These are phyloP conservation scores for Drosophila anceps DNA, from an alignment of 2,888 invertebrate genomes.

Conservation along the genomic window DNA sequence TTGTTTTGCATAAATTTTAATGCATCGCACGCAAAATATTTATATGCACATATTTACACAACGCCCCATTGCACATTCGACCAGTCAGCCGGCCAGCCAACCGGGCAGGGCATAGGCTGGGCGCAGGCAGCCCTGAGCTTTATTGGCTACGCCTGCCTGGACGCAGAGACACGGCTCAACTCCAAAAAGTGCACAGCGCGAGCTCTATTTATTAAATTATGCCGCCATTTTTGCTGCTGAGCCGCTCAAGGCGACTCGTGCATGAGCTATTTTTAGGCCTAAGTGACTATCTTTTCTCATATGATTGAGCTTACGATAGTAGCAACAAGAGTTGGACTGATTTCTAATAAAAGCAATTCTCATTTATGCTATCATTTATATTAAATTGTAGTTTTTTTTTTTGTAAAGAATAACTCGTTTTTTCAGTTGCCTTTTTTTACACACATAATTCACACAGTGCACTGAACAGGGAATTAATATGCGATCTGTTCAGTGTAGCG, in stretches of 20 bases:
- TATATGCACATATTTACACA: slow-evolving; percentile 70
- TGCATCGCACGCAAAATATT: slow-evolving; percentile 72
- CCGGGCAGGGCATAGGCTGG: neutral
- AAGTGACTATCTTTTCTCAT: neutral
- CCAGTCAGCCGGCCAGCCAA: slow-evolving; percentile 9
- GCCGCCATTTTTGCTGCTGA: slow-evolving; percentile 24
- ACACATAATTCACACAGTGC: slow-evolving; percentile 22
- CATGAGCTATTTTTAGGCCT: slow-evolving; percentile 17
- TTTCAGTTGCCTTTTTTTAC: slow-evolving; percentile 1
- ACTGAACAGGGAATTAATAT: slow-evolving; percentile 12
- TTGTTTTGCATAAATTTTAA: slow-evolving; percentile 77
- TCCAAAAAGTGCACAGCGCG: slow-evolving; percentile 25
- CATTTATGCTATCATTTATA: neutral
- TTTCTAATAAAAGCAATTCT: neutral
- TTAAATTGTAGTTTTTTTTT: neutral
- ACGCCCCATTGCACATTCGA: slow-evolving; percentile 74
- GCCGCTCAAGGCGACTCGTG: slow-evolving; percentile 18
- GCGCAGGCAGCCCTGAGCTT: slow-evolving; percentile 5
- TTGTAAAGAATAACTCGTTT: neutral
- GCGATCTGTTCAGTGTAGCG: slow-evolving; percentile 14
- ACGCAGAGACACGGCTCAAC: slow-evolving; percentile 20
- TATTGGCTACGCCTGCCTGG: slow-evolving; percentile 56
- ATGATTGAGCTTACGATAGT: neutral
- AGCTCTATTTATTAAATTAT: slow-evolving; percentile 50
- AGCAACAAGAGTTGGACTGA: neutral